Conservation (phyloP, 1,140 invertebrate genomes). For the Drosophila bifasciata region DNA sequence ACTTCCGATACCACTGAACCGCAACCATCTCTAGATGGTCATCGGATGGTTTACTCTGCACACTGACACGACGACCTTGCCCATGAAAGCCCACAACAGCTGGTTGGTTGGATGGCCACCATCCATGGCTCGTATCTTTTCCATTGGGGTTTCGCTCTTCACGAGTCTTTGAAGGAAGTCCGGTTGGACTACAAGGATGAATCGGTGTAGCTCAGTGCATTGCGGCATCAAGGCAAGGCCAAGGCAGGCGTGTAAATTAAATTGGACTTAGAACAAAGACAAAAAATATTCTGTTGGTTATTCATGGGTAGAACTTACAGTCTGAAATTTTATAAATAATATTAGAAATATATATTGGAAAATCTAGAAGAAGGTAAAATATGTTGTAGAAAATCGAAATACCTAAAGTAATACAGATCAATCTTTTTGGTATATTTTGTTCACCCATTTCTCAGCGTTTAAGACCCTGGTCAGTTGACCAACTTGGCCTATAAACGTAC, state of each 20-base stretch:
- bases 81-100: conserved; percentile 37
- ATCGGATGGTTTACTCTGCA: not conserved
- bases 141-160: not conserved
- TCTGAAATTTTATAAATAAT: no score
- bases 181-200: conserved; percentile 22
- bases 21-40: conserved; percentile 69
- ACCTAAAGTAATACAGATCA: no score
- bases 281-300: no score
- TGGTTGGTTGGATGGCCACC: not conserved
- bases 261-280: no score
- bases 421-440: no score
- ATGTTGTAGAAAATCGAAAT: no score
- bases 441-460: no score
- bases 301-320: no score
- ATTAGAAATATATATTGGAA: no score
- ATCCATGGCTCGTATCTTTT: not conserved
- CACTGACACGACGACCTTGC: conserved; percentile 45
- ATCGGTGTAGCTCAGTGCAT: not conserved
- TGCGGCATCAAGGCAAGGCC: conserved; percentile 6
- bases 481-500: conserved; percentile 11
- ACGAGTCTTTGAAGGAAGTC: conserved; percentile 22
- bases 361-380: no score
- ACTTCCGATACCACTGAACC: conserved; percentile 70
- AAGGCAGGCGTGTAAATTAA: not conserved
- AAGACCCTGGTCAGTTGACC: conserved; percentile 11